Evolutionary conservation across 2,113 vertebrate genomes (phyloP).

Genomic region (Gobiocypris rarus): DNA sequence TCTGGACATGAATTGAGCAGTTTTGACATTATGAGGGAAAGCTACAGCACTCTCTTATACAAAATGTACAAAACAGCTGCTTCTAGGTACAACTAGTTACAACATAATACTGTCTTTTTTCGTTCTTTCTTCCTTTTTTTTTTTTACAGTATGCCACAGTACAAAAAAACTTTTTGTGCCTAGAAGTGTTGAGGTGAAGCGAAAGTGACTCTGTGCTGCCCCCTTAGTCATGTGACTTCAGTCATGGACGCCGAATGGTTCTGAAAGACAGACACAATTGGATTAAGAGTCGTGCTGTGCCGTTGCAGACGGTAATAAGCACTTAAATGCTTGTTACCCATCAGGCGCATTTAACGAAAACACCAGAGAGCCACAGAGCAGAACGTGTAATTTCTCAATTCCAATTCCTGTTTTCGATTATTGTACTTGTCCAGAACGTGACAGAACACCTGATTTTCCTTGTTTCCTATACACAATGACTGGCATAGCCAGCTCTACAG

Average conservation of each 20-base stretch:
- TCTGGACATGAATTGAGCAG: conserved; percentile 86
- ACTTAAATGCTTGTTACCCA: conserved; percentile 17
- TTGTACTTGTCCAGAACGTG: conserved; percentile 38
- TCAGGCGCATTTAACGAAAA: conserved; percentile 32
- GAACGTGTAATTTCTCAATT: background rate
- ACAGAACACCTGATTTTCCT: conserved; percentile 31
- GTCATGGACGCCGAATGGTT: conserved; percentile 98
- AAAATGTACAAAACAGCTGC: conserved; percentile 99
- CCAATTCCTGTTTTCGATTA: conserved; percentile 37
- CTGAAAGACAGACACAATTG: conserved; percentile 74
- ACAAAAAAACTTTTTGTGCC: conserved; percentile 83
- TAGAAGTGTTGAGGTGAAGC: conserved; percentile 89
- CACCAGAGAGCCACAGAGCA: background rate
- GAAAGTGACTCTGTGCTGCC: conserved; percentile 83
- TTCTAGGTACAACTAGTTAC: conserved; percentile 86
- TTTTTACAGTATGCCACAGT: conserved; percentile 81
- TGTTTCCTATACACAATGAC: conserved; percentile 7
- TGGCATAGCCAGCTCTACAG: conserved; percentile 6
- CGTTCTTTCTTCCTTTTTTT: background rate
- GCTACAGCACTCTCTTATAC: conserved; percentile 96
- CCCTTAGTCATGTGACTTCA: conserved; percentile 95
- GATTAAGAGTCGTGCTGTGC: background rate
- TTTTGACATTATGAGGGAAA: conserved; percentile 83
- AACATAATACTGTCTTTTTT: conserved; percentile 85
- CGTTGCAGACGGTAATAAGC: background rate